phyloP scores from a whole-genome alignment of 2,797 vertebrate genomes.

The Acridotheres tristis region DNA sequence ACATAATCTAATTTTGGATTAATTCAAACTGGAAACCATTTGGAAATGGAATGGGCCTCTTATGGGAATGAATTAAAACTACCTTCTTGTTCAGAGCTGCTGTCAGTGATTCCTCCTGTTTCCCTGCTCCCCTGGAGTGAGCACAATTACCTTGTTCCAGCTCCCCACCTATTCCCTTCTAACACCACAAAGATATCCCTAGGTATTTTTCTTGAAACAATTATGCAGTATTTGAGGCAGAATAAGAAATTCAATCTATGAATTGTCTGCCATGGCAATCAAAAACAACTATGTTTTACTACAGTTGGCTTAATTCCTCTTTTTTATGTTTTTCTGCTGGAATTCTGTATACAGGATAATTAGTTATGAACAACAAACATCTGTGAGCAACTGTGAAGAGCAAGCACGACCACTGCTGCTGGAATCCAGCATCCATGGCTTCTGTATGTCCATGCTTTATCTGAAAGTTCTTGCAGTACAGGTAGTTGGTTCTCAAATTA shows the following conservation, averaged over 20 bases:
- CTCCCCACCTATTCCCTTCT: background rate
- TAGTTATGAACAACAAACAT: conserved; percentile 67
- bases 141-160: background rate
- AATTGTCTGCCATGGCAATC: background rate
- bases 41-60: background rate
- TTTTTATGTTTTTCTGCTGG: background rate
- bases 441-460: background rate
- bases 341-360: conserved; percentile 64
- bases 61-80: background rate
- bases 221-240: background rate
- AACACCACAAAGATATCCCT: background rate
- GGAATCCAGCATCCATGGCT: background rate
- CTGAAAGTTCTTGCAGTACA: background rate
- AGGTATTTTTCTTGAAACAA: background rate
- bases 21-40: background rate
- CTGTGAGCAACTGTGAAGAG: conserved; percentile 74
- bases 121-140: background rate
- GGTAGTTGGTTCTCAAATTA: background rate
- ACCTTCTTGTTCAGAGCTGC: background rate
- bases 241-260: background rate
- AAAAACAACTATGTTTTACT: background rate
- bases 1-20: background rate
- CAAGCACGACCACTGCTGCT: conserved; percentile 68
- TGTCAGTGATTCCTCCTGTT: background rate
- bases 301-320: background rate